Conservation (phyloP, 2,113 vertebrate species). For the Hemiscyllium ocellatum region DNA sequence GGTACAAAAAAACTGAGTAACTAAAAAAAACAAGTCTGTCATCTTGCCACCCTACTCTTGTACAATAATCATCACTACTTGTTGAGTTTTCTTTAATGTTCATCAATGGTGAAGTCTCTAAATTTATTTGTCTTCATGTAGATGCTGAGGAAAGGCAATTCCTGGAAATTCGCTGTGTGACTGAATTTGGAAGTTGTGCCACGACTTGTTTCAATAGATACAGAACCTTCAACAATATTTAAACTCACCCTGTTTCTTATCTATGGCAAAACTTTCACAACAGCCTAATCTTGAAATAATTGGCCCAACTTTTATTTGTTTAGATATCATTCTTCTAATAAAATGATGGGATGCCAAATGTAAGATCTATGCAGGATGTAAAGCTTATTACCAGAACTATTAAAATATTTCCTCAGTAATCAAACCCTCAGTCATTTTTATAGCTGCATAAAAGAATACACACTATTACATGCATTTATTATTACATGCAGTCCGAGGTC, state of each 20-base stretch:
- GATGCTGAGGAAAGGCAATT: constrained; percentile 6
- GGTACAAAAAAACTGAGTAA: too few species aligned
- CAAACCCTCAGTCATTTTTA: background rate
- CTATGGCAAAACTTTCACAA: background rate
- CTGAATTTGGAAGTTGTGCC: constrained; percentile 26
- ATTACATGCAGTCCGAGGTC: background rate
- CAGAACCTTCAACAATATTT: background rate
- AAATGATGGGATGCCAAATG: background rate
- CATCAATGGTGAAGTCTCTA: background rate
- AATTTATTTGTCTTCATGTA: background rate
- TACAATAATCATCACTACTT: background rate
- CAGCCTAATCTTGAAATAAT: background rate
- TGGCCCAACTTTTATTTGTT: background rate
- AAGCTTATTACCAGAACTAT: background rate
- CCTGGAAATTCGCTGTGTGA: constrained; percentile 26
- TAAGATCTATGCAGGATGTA: background rate
- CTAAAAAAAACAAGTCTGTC: background rate
- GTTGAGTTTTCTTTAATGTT: background rate
- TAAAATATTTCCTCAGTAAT: background rate
- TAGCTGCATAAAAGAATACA: background rate
- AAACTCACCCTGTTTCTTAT: background rate
- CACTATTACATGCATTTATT: background rate
- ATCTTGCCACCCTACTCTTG: background rate
- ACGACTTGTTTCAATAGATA: constrained; percentile 17
- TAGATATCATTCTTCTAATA: background rate